Percentiles rank a stretch among this genome's conserved stretches.
Conservation (phyloP, 2,888 invertebrate species). For the Cephus rjabovi region DNA sequence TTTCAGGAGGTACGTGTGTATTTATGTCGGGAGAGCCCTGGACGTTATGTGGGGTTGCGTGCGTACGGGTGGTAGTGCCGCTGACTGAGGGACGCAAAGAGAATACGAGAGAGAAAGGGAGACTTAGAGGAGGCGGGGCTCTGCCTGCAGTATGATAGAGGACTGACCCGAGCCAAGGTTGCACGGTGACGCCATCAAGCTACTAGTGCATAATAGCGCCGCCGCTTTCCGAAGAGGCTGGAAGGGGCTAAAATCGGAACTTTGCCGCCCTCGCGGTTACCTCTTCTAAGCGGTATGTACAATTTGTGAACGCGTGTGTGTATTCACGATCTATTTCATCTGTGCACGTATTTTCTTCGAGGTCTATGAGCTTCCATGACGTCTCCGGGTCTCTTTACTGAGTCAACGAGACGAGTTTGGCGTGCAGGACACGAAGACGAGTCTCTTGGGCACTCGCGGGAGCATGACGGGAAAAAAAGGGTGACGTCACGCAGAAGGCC, state of each 20-base stretch:
- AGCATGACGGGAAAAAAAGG: constrained; percentile 1
- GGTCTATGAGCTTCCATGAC: background rate
- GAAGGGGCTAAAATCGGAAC: constrained; percentile 10
- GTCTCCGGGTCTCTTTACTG: background rate
- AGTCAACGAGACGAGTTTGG: background rate
- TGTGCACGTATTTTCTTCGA: background rate
- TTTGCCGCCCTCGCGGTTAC: background rate
- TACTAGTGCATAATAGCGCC: constrained; percentile 65
- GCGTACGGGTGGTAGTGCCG: constrained; percentile 6
- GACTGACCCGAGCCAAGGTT: constrained; percentile 67
- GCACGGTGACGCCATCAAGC: constrained; percentile 64
- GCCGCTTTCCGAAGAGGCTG: constrained; percentile 46
- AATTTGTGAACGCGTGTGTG: background rate
- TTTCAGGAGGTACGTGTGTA: background rate
- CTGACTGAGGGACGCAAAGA: constrained; percentile 11
- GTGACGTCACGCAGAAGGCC: constrained; percentile 16
- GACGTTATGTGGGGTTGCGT: constrained; percentile 14
- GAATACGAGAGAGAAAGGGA: constrained; percentile 21
- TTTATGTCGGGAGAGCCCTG: constrained; percentile 35
- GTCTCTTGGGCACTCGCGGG: background rate
- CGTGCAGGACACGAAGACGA: background rate
- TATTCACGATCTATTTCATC: background rate
- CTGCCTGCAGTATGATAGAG: constrained; percentile 63
- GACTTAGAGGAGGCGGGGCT: constrained; percentile 39
- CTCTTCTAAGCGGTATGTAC: background rate